These are phyloP conservation scores for Florisuga fusca DNA, from an alignment of 2,797 vertebrate species.

Conservation along the genomic window DNA sequence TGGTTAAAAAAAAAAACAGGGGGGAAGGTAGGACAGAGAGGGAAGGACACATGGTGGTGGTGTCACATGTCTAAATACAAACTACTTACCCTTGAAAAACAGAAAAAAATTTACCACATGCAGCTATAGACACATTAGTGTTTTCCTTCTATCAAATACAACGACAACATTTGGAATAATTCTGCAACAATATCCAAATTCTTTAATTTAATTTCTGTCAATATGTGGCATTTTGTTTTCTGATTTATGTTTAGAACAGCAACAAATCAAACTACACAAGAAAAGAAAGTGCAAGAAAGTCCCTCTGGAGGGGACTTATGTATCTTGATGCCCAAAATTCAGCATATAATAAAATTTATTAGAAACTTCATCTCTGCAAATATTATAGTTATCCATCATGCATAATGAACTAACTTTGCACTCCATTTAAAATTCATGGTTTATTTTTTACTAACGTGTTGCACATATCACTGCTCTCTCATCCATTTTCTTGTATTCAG, in stretches of 20 bases:
- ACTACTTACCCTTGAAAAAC: neutral
- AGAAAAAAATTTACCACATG: neutral
- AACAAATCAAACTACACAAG: neutral
- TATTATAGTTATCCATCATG: conserved; percentile 34
- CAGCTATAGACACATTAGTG: neutral
- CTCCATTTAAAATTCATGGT: conserved; percentile 46
- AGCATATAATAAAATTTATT: conserved; percentile 3
- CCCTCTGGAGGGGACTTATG: neutral
- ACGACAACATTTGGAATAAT: neutral
- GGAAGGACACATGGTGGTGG: too few species aligned
- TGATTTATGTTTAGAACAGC: neutral
- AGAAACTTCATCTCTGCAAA: neutral
- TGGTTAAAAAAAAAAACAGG: neutral
- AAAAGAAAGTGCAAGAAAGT: neutral
- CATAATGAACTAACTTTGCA: conserved; percentile 42
- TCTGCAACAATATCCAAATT: neutral
- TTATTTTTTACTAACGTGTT: neutral
- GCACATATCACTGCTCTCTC: neutral
- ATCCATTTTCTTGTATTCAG: neutral
- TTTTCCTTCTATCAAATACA: neutral
- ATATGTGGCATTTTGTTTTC: neutral
- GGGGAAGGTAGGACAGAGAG: too few species aligned
- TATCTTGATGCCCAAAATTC: neutral
- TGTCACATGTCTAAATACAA: neutral
- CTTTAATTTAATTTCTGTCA: neutral